Base-by-base conservation (phyloP, 2,113 vertebrate species). In the Uria lomvia region DNA sequence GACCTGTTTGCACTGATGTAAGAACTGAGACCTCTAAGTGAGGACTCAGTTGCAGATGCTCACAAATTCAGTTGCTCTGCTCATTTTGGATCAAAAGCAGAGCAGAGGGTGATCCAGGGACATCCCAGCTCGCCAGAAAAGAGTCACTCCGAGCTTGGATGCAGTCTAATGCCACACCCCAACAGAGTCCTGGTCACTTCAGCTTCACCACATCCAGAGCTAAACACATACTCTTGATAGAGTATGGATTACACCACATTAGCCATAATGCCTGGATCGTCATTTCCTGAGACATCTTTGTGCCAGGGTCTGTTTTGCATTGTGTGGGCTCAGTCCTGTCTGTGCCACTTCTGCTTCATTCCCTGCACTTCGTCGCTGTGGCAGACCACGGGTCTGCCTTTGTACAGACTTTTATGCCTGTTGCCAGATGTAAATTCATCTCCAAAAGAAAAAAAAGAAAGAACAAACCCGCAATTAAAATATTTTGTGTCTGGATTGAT, bases 341-440 rank as follows among this genome's bases (percentile, higher is more conserved):
- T 65, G 8, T 65, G 32, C 19, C 34, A 42, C 73, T 83, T 83
- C 22, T 66, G 1, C 22, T 74, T 62, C 32, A 17, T 56, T 63
- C 38, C 17, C n/a, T 80, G 29, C 30, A 22, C 30, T 86, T 70
- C 9, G 40, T 10, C 3, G 0, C 42, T 0, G 0, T 30, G 20
- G 47, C 24, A 96, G 72, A 42, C 11, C 22, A 50, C 0, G 0
- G 63, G 65, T 12, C 8, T 94, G n/a, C 5, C 20, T 74, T 55
- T 70, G 34, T 26, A 13, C 27, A 79, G 21, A 15, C 4, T 65
- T 93, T 65, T 32, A 34, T 30, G 26, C 20, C n/a, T 81, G 34
- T 40, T 89, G n/a, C 30, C n/a, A 65, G 49, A 34, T 43, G 17
- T 15, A 73, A 76, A 58, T 71, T 74, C 19, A 45, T 15, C 21